phyloP scores from a whole-genome alignment of 1,140 invertebrate species.

The Hyposmocoma kahamanoa region DNA sequence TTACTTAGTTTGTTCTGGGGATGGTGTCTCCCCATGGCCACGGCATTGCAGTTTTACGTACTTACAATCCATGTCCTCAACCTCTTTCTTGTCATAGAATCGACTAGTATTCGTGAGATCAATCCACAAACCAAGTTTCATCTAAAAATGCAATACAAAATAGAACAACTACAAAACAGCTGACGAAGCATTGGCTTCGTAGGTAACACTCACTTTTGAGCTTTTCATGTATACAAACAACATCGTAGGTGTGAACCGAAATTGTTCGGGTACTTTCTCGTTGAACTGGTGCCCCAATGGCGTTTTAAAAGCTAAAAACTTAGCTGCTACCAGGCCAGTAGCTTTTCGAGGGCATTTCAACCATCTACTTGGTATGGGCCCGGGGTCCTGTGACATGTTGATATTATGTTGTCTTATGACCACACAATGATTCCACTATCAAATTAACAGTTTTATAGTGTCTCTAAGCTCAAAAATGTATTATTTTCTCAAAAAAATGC shows the following conservation, averaged over 20 bases:
- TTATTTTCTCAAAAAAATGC: no score
- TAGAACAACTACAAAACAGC: constrained; percentile 13
- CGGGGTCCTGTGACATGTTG: constrained; percentile 67
- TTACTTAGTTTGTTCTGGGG: constrained; percentile 81
- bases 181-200: background rate
- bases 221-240: constrained; percentile 82
- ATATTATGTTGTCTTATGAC: no score
- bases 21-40: constrained; percentile 89
- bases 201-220: constrained; percentile 76
- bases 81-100: constrained; percentile 89
- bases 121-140: constrained; percentile 95
- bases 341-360: constrained; percentile 93
- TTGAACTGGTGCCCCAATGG: constrained; percentile 87
- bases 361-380: constrained; percentile 90
- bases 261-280: constrained; percentile 84
- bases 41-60: constrained; percentile 92
- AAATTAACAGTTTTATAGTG: no score
- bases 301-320: constrained; percentile 95
- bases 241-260: constrained; percentile 90
- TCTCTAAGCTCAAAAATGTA: no score
- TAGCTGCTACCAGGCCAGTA: constrained; percentile 81
- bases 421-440: no score
- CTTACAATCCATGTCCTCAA: constrained; percentile 83
- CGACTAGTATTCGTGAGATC: constrained; percentile 96
- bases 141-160: constrained; percentile 63